These are phyloP conservation scores for Caradrina kadenii DNA, from an alignment of 2,888 invertebrate species.

Conservation along the genomic window DNA sequence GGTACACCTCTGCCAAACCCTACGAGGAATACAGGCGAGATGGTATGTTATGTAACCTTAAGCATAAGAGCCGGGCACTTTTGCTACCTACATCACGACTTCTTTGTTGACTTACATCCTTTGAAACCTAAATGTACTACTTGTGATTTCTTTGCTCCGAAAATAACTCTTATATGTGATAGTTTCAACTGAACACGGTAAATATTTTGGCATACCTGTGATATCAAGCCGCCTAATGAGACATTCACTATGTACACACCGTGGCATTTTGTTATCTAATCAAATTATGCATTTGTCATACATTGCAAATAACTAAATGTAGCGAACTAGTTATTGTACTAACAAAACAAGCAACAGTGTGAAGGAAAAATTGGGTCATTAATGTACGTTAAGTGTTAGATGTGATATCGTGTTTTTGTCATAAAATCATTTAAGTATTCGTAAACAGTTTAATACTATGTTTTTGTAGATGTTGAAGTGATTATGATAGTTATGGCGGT, in stretches of 20 bases:
- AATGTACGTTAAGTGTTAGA: conserved; percentile 7
- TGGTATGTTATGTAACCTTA: too few species aligned
- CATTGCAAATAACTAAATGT: conserved; percentile 66
- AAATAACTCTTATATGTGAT: conserved; percentile 9
- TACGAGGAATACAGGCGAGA: too few species aligned
- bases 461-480: conserved; percentile 3
- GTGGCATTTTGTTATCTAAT: conserved; percentile 69
- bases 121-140: too few species aligned
- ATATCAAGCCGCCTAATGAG: conserved; percentile 46
- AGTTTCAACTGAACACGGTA: conserved; percentile 32
- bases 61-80: too few species aligned
- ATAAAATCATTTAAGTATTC: conserved; percentile 17
- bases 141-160: too few species aligned
- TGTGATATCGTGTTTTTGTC: conserved; percentile 13
- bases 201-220: conserved; percentile 64
- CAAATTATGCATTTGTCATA: conserved; percentile 75
- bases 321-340: conserved; percentile 48
- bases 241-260: conserved; percentile 43
- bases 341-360: conserved; percentile 13
- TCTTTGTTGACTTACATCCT: too few species aligned
- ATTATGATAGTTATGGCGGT: conserved; percentile 5
- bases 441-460: background rate
- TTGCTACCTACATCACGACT: too few species aligned
- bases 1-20: too few species aligned
- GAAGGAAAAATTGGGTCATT: conserved; percentile 40